A percentile compares a stretch with the other conserved stretches of the same genome.
These are phyloP conservation scores for Leuciscus waleckii DNA, from an alignment of 2,797 vertebrate genomes.

Conservation along the genomic window DNA sequence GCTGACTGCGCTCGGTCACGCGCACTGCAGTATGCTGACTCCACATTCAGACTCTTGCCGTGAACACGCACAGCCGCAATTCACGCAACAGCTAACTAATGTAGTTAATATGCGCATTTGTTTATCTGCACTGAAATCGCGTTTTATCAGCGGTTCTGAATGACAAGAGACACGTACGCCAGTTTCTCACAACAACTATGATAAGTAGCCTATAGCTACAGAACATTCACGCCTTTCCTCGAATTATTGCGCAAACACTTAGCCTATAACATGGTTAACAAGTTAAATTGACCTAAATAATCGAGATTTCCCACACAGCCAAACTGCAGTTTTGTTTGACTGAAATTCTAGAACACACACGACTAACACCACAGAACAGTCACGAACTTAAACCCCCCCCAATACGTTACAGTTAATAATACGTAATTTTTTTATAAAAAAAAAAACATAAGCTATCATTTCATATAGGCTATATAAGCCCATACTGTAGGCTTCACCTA, in stretches of 20 bases:
- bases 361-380: background rate
- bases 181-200: background rate
- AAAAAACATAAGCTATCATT: too few relatives aligned
- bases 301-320: background rate
- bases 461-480: too few relatives aligned
- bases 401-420: background rate
- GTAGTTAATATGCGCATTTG: background rate
- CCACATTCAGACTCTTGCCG: conserved; percentile 1
- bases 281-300: background rate
- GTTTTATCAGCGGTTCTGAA: background rate
- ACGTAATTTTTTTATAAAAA: background rate
- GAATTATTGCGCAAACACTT: conserved; percentile 3
- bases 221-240: background rate
- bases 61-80: background rate
- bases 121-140: background rate
- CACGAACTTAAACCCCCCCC: background rate
- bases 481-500: too few relatives aligned
- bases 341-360: background rate
- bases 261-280: too few relatives aligned
- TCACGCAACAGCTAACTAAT: background rate
- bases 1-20: background rate
- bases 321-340: background rate
- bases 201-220: background rate
- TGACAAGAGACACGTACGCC: background rate
- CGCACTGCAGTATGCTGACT: conserved; percentile 24